Percentiles rank a stretch among this genome's conserved stretches.
Evolutionary conservation across 2,113 vertebrate species (phyloP).

Genomic region (Apus apus): DNA sequence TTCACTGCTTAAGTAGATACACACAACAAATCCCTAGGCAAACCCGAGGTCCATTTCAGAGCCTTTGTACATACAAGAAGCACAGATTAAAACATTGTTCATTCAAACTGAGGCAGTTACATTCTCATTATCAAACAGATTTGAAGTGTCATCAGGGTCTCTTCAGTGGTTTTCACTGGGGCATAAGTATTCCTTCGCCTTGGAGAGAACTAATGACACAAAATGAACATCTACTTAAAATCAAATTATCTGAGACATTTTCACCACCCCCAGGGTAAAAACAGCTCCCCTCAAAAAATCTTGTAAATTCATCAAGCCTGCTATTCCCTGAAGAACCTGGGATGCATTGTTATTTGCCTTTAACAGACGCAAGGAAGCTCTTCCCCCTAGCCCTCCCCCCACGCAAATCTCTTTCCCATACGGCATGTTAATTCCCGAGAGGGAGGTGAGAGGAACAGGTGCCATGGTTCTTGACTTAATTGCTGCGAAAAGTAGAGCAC

Average conservation of each 20-base stretch:
- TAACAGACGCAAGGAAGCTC: background rate
- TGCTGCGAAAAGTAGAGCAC: constrained; percentile 33
- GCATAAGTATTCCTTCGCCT: background rate
- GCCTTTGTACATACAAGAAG: background rate
- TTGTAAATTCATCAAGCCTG: constrained; percentile 12
- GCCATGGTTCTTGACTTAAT: constrained; percentile 47
- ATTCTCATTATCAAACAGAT: constrained; percentile 35
- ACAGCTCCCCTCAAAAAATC: constrained; percentile 27
- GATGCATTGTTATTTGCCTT: background rate
- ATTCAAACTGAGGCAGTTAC: constrained; percentile 15
- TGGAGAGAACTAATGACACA: background rate
- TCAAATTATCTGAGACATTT: constrained; percentile 37
- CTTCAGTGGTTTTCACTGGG: constrained; percentile 6
- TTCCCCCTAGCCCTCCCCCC: background rate
- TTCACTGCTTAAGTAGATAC: constrained; percentile 55
- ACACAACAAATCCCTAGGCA: constrained; percentile 44
- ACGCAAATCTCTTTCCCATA: background rate
- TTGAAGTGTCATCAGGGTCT: background rate
- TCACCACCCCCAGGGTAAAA: constrained; percentile 28
- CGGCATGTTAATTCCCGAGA: background rate
- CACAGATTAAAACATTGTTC: constrained; percentile 34
- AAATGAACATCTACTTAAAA: constrained; percentile 56
- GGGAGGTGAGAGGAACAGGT: constrained; percentile 24
- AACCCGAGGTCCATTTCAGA: constrained; percentile 41
- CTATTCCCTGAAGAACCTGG: background rate